phyloP scores from a whole-genome alignment of 2,888 invertebrate genomes.

The Calephelis perditalis region DNA sequence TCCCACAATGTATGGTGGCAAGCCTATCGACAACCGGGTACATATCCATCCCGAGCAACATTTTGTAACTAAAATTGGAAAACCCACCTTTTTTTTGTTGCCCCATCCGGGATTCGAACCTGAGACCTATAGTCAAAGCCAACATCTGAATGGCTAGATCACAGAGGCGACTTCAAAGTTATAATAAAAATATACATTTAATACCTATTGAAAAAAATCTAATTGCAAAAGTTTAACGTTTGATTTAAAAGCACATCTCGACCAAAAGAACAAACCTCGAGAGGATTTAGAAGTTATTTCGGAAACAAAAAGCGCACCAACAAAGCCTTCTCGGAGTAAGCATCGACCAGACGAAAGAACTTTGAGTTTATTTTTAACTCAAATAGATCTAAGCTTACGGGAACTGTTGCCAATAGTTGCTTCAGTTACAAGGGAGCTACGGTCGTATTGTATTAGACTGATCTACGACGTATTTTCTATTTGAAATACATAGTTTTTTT shows the following conservation, averaged over 20 bases:
- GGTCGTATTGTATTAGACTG: not conserved
- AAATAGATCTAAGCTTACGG: constrained; percentile 30
- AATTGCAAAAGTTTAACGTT: constrained; percentile 8
- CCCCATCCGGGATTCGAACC: no score
- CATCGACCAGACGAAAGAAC: constrained; percentile 20
- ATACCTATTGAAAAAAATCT: not conserved
- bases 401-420: constrained; percentile 21
- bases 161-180: no score
- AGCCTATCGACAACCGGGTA: no score
- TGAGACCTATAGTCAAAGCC: no score
- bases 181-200: no score
- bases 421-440: constrained; percentile 18
- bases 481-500: no score
- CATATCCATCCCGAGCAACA: no score
- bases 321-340: constrained; percentile 22
- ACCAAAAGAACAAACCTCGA: constrained; percentile 9
- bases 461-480: not conserved
- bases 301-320: constrained; percentile 22
- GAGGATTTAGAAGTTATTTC: constrained; percentile 20
- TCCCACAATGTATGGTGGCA: no score
- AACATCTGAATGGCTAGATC: no score
- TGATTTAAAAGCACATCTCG: not conserved
- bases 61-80: no score
- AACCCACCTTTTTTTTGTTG: no score
- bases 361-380: constrained; percentile 25